Conservation (phyloP, 2,888 invertebrate genomes). For the Stenoptilia bipunctidactyla region DNA sequence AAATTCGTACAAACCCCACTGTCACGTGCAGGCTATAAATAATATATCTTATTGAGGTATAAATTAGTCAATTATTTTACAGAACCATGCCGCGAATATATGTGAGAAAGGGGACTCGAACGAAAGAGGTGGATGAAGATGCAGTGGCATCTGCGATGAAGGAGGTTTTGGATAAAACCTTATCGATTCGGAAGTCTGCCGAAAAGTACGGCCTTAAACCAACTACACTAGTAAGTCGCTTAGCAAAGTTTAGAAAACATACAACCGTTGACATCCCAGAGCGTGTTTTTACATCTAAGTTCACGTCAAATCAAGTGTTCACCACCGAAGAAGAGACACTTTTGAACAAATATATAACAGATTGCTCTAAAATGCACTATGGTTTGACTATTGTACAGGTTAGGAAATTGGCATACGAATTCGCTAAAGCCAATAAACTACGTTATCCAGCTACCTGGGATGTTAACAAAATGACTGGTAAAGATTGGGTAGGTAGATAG, state of each 20-base stretch:
- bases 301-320: constrained; percentile 6
- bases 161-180: not conserved
- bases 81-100: no score
- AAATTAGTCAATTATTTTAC: no score
- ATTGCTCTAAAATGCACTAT: constrained; percentile 9
- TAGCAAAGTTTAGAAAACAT: constrained; percentile 2
- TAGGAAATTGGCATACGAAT: constrained; percentile 10
- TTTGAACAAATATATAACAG: constrained; percentile 8
- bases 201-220: no score
- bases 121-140: no score
- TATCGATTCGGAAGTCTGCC: not conserved
- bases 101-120: no score
- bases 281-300: constrained; percentile 7
- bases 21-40: not conserved
- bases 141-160: no score
- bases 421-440: constrained; percentile 1
- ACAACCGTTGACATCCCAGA: not conserved
- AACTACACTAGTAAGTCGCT: constrained; percentile 1
- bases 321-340: constrained; percentile 6
- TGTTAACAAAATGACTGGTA: constrained; percentile 11
- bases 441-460: constrained; percentile 11
- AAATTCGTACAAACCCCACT: constrained; percentile 7
- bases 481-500: constrained; percentile 12
- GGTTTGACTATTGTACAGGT: constrained; percentile 7
- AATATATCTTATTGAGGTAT: no score